phyloP scores from a whole-genome alignment of 2,888 invertebrate species.

The Clostera curtula region DNA sequence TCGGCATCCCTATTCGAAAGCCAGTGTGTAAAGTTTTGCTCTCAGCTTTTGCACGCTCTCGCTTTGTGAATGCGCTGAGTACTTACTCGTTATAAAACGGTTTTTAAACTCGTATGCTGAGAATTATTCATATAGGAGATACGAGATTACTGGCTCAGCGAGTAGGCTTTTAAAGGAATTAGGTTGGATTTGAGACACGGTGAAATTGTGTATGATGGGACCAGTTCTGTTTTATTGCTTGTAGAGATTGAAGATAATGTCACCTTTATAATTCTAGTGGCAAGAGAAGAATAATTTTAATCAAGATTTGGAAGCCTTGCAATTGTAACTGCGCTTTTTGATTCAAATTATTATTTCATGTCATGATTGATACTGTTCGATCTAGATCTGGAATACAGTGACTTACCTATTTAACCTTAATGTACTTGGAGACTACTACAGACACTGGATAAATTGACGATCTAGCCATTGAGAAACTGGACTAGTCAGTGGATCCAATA shows the following conservation, averaged over 20 bases:
- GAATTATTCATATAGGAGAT: slow-evolving; percentile 17
- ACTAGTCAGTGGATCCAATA: too few species aligned
- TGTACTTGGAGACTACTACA: too few species aligned
- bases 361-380: too few species aligned
- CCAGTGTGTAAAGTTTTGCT: slow-evolving; percentile 14
- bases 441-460: too few species aligned
- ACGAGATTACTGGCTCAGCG: slow-evolving; percentile 7
- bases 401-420: too few species aligned
- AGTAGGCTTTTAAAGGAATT: slow-evolving; percentile 16
- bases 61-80: slow-evolving; percentile 13
- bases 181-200: slow-evolving; percentile 5
- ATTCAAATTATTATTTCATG: too few species aligned
- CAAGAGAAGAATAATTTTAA: too few species aligned
- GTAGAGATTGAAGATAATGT: background rate
- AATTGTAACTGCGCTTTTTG: too few species aligned
- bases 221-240: too few species aligned
- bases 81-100: slow-evolving; percentile 13
- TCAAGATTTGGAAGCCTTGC: too few species aligned
- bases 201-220: slow-evolving; percentile 5
- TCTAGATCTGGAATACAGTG: too few species aligned
- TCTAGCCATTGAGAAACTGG: too few species aligned
- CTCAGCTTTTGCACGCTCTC: slow-evolving; percentile 15
- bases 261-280: background rate
- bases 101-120: slow-evolving; percentile 16
- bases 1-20: slow-evolving; percentile 6